A percentile compares a stretch with the other conserved stretches of the same genome.
phyloP scores from a whole-genome alignment of 2,797 vertebrate species.

The Anomalospiza imberbis region DNA sequence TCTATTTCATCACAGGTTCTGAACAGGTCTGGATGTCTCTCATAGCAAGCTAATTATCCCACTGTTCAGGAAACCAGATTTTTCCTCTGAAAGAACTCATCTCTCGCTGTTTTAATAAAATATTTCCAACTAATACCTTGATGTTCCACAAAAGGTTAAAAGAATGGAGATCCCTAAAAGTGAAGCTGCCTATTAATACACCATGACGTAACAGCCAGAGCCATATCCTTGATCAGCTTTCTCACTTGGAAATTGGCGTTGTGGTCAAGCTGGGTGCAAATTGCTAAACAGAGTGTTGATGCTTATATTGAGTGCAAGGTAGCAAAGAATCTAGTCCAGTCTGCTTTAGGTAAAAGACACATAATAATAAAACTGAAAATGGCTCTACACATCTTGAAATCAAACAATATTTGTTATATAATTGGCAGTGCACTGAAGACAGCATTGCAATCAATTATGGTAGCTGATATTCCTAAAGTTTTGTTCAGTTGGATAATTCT shows the following conservation, averaged over 20 bases:
- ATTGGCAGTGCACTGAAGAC: neutral
- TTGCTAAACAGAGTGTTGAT: neutral
- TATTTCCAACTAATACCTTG: neutral
- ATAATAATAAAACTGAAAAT: slow-evolving; percentile 12
- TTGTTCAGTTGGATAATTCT: neutral
- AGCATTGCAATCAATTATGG: neutral
- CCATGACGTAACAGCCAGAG: neutral
- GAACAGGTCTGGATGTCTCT: neutral
- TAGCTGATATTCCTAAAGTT: neutral
- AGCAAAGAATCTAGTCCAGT: neutral
- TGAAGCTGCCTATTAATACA: neutral
- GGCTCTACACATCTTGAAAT: slow-evolving; percentile 9
- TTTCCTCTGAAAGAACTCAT: neutral
- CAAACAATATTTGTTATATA: neutral
- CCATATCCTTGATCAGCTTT: neutral
- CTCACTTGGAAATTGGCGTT: neutral
- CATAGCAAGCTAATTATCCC: neutral
- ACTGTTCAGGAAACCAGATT: neutral
- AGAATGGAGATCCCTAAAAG: rapidly evolving
- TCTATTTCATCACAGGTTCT: neutral
- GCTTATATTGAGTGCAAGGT: neutral
- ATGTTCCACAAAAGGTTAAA: neutral
- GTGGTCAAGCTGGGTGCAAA: neutral
- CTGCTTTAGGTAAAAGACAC: neutral
- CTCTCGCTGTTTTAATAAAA: neutral